Base-by-base conservation (phyloP, 37 sponge, comb jelly and placozoan genomes). In the Geodia barretti region DNA sequence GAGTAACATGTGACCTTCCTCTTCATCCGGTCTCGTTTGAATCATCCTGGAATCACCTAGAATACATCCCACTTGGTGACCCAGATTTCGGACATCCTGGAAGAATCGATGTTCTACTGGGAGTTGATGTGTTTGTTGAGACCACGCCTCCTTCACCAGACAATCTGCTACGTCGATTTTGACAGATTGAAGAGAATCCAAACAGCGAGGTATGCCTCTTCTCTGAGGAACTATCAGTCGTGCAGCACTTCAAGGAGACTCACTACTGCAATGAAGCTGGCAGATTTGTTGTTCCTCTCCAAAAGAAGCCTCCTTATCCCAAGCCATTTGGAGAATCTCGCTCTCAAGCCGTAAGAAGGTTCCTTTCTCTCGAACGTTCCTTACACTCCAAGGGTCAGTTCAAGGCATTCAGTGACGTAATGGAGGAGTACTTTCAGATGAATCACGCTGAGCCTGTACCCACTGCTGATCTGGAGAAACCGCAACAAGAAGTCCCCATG, bases 381-480 rank as follows among this genome's bases (percentile, higher is more conserved):
- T 7, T 84, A 5, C 72, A 70, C 29, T 41, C 78, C 1, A 84
- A 77, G 37, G 78, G 85, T 17, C 14, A 21, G 17, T 84, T 70
- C 26, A 47, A 23, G 23, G 85, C 76, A 68, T 58, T 84, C 20
- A 25, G n/a, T 59, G 62, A 29, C 35, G 87, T 79, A 2, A 73
- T 86, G 24, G n/a, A 86, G 26, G 87, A 86, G 43, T 86, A 86
- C 68, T 74, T 79, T 25, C 31, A 65, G 1, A 17, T 40, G 38
- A 26, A 47, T 20, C 87, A 86, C 43, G 87, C 79, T 59, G 81
- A 86, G 40, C 39, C n/a, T 20, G 86, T 79, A 21, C 87, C 80
- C 8, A 19, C 24, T 38, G 64, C 67, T 47, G 87, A 86, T 36
- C 26, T 86, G 64, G 38, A 79, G 34, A 86, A 86, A 65, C 87